Percentiles rank a stretch among this genome's conserved stretches.
phyloP scores from a whole-genome alignment of 2,797 vertebrate species.

The Chrosomus eos region DNA sequence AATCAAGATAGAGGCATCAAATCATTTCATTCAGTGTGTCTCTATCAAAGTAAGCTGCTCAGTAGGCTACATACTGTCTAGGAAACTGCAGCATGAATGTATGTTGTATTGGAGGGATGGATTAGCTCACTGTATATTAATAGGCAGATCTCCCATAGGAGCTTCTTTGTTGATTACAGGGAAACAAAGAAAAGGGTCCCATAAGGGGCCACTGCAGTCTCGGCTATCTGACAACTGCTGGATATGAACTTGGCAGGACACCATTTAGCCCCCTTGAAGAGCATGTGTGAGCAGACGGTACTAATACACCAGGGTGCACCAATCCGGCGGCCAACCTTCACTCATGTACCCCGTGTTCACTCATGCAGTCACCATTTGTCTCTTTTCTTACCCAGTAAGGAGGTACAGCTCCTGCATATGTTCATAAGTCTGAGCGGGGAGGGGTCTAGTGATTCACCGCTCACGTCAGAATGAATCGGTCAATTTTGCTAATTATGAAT shows the following conservation, averaged over 20 bases:
- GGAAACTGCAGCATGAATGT: conserved; percentile 17
- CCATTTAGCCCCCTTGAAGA: conserved; percentile 54
- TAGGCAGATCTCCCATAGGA: conserved; percentile 37
- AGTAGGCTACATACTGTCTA: not conserved
- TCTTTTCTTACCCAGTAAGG: conserved; percentile 35
- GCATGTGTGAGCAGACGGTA: conserved; percentile 43
- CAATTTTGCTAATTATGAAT: conserved; percentile 59
- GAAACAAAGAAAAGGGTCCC: conserved; percentile 52
- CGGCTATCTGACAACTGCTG: conserved; percentile 47
- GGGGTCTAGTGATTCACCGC: conserved; percentile 50
- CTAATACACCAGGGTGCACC: conserved; percentile 32
- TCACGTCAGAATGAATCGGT: conserved; percentile 59
- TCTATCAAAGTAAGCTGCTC: not conserved
- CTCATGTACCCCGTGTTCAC: conserved; percentile 24
- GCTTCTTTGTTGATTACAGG: conserved; percentile 46
- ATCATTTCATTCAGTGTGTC: not conserved
- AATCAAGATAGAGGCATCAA: not conserved
- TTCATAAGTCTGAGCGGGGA: conserved; percentile 23
- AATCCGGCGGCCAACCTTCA: conserved; percentile 45
- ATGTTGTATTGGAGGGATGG: conserved; percentile 26
- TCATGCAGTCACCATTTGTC: conserved; percentile 45
- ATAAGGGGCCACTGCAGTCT: conserved; percentile 25
- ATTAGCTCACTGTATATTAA: conserved; percentile 46
- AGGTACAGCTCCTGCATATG: conserved; percentile 34
- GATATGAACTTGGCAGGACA: conserved; percentile 48